Conservation (phyloP, 2,113 vertebrate species). For the Calidris pygmaea region DNA sequence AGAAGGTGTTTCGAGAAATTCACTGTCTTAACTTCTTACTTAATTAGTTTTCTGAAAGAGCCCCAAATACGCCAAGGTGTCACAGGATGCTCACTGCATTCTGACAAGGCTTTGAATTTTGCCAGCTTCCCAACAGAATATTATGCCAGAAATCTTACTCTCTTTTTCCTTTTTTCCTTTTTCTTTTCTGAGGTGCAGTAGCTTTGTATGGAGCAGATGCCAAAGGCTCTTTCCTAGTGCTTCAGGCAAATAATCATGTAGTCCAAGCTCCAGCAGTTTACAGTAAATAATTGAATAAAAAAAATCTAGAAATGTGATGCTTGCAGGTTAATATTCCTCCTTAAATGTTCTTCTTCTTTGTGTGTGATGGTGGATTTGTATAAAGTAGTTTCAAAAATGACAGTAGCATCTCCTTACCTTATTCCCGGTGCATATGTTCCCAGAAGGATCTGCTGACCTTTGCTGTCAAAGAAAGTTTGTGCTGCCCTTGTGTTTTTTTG, state of each 20-base stretch:
- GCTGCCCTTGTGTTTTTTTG: not conserved
- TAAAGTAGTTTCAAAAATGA: not conserved
- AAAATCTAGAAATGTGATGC: not conserved
- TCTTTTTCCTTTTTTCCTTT: not conserved
- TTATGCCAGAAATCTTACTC: not conserved
- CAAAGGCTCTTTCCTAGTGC: not conserved
- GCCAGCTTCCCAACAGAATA: not conserved
- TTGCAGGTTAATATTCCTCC: not conserved
- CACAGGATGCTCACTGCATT: not conserved
- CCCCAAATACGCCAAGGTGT: not conserved
- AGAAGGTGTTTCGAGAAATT: not conserved
- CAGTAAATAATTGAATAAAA: not conserved
- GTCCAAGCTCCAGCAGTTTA: not conserved
- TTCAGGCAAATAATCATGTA: not conserved
- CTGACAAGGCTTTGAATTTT: not conserved
- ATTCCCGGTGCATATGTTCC: not conserved
- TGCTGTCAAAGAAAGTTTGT: not conserved
- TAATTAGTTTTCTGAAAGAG: not conserved
- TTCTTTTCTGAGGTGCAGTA: not conserved
- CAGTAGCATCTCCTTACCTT: not conserved
- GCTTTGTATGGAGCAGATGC: not conserved
- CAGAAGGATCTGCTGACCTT: not conserved
- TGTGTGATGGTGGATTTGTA: not conserved
- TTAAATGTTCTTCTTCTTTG: not conserved
- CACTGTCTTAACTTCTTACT: not conserved